These are phyloP conservation scores for Phoenicopterus ruber DNA, from an alignment of 2,113 vertebrate species.

Conservation along the genomic window DNA sequence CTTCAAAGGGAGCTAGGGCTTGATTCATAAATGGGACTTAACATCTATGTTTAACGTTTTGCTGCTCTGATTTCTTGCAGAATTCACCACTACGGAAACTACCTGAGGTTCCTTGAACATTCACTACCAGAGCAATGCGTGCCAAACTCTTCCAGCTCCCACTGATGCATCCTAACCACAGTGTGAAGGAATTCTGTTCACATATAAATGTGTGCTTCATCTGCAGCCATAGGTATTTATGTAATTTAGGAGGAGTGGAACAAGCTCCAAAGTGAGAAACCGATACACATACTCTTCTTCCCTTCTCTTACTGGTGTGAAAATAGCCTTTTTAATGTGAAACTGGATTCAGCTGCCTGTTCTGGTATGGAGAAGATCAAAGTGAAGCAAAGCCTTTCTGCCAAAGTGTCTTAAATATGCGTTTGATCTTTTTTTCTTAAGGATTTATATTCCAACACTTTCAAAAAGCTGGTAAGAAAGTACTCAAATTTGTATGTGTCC, in stretches of 20 bases:
- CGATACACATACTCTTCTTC: accelerated
- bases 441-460: not conserved
- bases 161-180: not conserved
- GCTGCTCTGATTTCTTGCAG: not conserved
- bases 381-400: not conserved
- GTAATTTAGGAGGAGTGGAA: not conserved
- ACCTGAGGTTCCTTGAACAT: not conserved
- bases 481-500: not conserved
- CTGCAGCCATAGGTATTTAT: not conserved
- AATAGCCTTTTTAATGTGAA: not conserved
- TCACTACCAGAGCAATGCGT: not conserved
- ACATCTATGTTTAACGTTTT: not conserved
- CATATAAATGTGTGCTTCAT: not conserved
- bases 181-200: not conserved
- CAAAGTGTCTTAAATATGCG: not conserved
- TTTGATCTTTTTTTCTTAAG: not conserved
- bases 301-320: not conserved
- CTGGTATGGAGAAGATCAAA: not conserved
- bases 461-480: not conserved
- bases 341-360: not conserved
- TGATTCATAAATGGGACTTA: not conserved
- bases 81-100: not conserved
- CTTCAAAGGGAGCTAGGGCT: not conserved
- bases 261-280: not conserved
- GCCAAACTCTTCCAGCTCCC: not conserved